Evolutionary conservation across 2,113 vertebrate genomes (phyloP).

Genomic region (Hippocampus abdominalis): DNA sequence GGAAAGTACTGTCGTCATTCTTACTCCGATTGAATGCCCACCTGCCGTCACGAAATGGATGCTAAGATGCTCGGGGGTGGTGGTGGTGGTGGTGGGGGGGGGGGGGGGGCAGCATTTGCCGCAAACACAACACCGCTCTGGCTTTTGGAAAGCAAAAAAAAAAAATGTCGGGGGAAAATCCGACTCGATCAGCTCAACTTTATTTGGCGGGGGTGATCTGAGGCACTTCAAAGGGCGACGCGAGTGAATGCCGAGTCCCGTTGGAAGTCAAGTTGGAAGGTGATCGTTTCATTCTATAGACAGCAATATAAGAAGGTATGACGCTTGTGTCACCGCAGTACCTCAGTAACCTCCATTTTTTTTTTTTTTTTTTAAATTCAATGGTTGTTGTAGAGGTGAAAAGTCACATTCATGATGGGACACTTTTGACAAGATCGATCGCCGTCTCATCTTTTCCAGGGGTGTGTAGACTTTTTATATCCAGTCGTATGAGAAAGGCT

Average conservation of each 20-base stretch:
- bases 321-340: too few species aligned
- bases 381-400: too few species aligned
- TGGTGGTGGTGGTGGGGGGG: too few species aligned
- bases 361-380: too few species aligned
- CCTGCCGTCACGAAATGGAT: too few species aligned
- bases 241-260: neutral
- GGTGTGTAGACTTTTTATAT: neutral
- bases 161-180: neutral
- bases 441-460: neutral
- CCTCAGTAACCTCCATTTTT: neutral
- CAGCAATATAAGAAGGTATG: too few species aligned
- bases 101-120: neutral
- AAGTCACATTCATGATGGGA: too few species aligned
- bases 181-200: neutral
- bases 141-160: neutral
- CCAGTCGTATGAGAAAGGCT: neutral
- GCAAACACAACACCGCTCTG: neutral
- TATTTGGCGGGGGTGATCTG: neutral
- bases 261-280: neutral
- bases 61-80: too few species aligned
- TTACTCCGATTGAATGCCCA: too few species aligned
- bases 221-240: neutral
- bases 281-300: neutral
- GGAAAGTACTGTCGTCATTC: too few species aligned
- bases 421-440: too few species aligned